These are phyloP conservation scores for Sylvietta virens DNA, from an alignment of 2,113 vertebrate genomes.

Conservation along the genomic window DNA sequence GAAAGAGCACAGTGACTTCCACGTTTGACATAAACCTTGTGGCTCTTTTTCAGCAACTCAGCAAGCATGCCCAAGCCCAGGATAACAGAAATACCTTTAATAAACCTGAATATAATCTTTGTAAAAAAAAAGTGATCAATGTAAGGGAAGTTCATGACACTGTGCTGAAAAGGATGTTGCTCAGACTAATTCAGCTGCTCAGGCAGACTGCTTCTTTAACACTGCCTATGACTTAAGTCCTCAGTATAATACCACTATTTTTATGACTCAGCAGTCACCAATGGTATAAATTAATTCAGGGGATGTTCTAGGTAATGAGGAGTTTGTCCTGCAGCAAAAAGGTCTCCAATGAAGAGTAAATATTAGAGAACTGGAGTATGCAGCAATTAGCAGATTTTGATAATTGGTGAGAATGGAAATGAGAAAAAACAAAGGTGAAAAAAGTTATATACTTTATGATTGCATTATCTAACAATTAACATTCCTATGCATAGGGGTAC, in stretches of 20 bases:
- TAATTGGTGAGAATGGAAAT: background rate
- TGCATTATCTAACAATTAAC: background rate
- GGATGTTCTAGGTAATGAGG: background rate
- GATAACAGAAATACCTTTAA: background rate
- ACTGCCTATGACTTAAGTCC: background rate
- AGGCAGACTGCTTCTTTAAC: background rate
- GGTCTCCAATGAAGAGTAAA: background rate
- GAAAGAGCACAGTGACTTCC: background rate
- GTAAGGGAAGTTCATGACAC: background rate
- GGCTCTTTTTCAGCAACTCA: background rate
- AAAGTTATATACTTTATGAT: background rate
- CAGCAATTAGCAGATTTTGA: background rate
- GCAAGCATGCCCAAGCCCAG: background rate
- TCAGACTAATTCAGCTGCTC: background rate
- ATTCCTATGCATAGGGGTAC: background rate
- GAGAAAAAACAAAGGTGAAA: background rate
- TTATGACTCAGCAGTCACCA: background rate
- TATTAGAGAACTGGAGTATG: background rate
- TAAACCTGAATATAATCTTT: background rate
- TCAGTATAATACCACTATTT: background rate
- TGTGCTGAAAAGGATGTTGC: background rate
- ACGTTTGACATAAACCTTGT: background rate
- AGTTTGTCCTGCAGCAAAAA: background rate
- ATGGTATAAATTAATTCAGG: background rate
- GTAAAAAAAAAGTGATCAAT: background rate